These are phyloP conservation scores for Prunella himalayana DNA, from an alignment of 2,113 vertebrate genomes.

Conservation along the genomic window DNA sequence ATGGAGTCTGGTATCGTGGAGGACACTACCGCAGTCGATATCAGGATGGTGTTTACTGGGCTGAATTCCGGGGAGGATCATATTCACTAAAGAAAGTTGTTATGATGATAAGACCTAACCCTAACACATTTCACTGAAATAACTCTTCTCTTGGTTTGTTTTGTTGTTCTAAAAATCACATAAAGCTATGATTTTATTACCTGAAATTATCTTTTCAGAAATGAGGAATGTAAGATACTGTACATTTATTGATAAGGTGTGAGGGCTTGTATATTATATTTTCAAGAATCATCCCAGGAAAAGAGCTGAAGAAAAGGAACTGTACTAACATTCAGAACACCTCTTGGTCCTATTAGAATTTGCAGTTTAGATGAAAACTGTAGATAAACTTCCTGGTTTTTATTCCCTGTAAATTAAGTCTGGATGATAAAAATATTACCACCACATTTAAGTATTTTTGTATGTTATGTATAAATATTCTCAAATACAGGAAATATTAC, in stretches of 20 bases:
- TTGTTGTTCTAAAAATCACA: neutral
- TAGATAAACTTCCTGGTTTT: conserved; percentile 9
- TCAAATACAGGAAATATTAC: conserved; percentile 38
- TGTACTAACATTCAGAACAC: neutral
- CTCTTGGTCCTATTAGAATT: neutral
- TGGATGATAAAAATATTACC: conserved; percentile 38
- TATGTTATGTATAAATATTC: conserved; percentile 51
- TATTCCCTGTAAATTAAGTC: conserved; percentile 47
- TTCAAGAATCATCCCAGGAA: conserved; percentile 11
- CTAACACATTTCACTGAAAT: conserved; percentile 92
- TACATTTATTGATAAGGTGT: conserved; percentile 13
- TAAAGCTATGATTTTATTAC: neutral
- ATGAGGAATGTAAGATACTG: conserved; percentile 51
- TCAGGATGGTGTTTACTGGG: conserved; percentile 97
- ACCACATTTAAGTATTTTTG: conserved; percentile 55
- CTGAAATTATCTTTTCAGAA: neutral
- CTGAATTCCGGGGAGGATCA: conserved; percentile 94
- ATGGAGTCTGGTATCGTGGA: conserved; percentile 96
- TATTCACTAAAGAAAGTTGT: conserved; percentile 96
- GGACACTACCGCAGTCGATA: conserved; percentile 96
- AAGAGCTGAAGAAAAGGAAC: neutral
- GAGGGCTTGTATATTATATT: conserved; percentile 33
- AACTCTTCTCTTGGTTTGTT: neutral
- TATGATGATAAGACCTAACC: conserved; percentile 98
- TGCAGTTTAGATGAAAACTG: conserved; percentile 29